These are phyloP conservation scores for Bombus turneri DNA, from an alignment of 1,140 invertebrate genomes.

Conservation along the genomic window DNA sequence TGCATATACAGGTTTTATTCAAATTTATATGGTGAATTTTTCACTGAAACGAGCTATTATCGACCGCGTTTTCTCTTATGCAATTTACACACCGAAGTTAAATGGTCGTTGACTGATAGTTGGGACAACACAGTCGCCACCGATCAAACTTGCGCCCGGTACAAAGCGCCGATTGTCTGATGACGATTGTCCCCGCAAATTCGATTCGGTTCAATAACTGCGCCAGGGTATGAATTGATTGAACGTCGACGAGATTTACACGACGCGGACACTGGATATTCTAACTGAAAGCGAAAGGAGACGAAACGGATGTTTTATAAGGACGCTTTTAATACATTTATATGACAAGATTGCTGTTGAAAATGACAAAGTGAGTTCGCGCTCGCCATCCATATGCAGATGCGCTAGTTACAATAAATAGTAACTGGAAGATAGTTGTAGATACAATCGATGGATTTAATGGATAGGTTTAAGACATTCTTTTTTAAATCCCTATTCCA, in stretches of 20 bases:
- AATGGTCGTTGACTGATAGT: constrained; percentile 9
- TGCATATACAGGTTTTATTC: not conserved
- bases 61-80: not conserved
- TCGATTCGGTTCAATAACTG: constrained; percentile 4
- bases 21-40: not conserved
- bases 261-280: not conserved
- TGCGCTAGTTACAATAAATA: too few relatives aligned
- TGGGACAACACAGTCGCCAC: not conserved
- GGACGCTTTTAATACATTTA: too few relatives aligned
- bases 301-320: not conserved
- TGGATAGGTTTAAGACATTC: too few relatives aligned
- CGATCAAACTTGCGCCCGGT: not conserved
- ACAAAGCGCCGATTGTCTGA: too few relatives aligned
- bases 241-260: constrained; percentile 3
- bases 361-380: too few relatives aligned
- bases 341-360: too few relatives aligned
- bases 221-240: constrained; percentile 18
- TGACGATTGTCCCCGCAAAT: constrained; percentile 23
- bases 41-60: not conserved
- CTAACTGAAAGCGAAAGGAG: not conserved
- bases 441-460: too few relatives aligned
- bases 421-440: too few relatives aligned
- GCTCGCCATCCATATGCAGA: too few relatives aligned
- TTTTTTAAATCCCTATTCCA: too few relatives aligned
- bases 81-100: not conserved